phyloP scores from a whole-genome alignment of 2,113 vertebrate species.

The Chaetorhynchus papuensis region DNA sequence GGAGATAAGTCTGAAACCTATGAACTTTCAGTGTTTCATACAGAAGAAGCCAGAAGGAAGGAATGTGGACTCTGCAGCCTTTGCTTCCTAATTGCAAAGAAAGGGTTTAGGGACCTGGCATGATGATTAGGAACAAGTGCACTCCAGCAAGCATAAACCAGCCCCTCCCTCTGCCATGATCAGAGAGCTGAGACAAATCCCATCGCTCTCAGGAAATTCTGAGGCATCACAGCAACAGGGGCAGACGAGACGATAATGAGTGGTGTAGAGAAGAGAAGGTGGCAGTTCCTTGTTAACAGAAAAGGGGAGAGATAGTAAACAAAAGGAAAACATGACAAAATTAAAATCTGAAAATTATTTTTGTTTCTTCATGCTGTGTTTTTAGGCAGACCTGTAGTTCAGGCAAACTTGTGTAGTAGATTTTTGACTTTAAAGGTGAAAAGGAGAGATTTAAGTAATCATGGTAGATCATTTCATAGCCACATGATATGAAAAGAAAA shows the following conservation, averaged over 20 bases:
- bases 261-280: neutral
- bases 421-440: neutral
- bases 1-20: neutral
- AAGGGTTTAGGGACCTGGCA: neutral
- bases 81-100: neutral
- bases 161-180: neutral
- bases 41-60: neutral
- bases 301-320: neutral
- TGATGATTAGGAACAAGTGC: neutral
- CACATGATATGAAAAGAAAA: neutral
- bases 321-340: neutral
- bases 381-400: neutral
- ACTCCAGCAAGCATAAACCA: neutral
- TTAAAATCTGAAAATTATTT: neutral
- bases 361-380: neutral
- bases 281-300: neutral
- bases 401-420: rapidly evolving
- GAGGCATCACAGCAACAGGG: neutral
- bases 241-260: neutral
- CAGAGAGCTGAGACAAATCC: slow-evolving; percentile 3
- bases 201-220: neutral
- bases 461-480: neutral
- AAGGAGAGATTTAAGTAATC: neutral
- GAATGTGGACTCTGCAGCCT: neutral
- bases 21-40: neutral